A percentile compares a stretch with the other conserved stretches of the same genome.
Conservation (phyloP, 2,113 vertebrate genomes). For the Dipodomys merriami region DNA sequence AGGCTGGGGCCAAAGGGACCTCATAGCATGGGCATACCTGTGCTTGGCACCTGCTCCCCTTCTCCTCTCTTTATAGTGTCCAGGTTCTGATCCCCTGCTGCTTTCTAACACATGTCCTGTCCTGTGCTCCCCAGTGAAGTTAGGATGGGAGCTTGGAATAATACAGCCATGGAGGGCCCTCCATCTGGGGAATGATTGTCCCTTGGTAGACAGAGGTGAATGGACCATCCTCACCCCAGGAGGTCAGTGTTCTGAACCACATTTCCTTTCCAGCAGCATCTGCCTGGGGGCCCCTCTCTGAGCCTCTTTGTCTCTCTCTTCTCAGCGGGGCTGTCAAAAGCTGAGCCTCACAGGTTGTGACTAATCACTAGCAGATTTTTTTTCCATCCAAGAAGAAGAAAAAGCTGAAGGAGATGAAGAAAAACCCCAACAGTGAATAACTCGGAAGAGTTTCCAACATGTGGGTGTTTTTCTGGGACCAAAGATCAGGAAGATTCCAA, state of each 20-base stretch:
- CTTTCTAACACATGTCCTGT: constrained; percentile 12
- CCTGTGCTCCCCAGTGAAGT: constrained; percentile 6
- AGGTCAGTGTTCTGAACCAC: constrained; percentile 61
- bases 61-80: neutral
- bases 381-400: constrained; percentile 81
- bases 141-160: constrained; percentile 54
- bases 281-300: constrained; percentile 71
- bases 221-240: constrained; percentile 11
- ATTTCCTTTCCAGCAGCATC: constrained; percentile 76
- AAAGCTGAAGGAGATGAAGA: constrained; percentile 81
- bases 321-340: constrained; percentile 82
- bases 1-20: neutral
- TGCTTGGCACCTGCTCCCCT: constrained; percentile 24
- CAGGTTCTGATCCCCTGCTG: constrained; percentile 32
- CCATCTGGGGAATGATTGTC: constrained; percentile 32
- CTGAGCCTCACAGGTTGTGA: constrained; percentile 82
- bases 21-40: neutral
- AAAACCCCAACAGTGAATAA: constrained; percentile 82
- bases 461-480: constrained; percentile 85
- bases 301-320: constrained; percentile 80
- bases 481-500: constrained; percentile 82
- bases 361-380: constrained; percentile 85
- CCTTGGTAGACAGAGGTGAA: constrained; percentile 42
- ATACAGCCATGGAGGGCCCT: neutral
- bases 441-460: constrained; percentile 83